Conservation (phyloP, 2,113 vertebrate genomes). For the Forbesichthys papilliferus region DNA sequence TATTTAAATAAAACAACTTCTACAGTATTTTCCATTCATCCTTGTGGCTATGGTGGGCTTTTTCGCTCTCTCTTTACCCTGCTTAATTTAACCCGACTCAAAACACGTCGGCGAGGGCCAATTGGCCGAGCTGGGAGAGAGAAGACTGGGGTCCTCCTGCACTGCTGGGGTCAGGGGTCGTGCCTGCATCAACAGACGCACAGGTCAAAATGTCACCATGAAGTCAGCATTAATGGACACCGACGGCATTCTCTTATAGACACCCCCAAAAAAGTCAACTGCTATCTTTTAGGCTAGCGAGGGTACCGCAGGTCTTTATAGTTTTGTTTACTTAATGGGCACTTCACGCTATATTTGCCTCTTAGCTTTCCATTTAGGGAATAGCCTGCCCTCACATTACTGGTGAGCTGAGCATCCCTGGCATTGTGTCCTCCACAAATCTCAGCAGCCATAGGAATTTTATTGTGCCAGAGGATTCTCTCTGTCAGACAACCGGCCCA, state of each 20-base stretch:
- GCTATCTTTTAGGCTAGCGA: neutral
- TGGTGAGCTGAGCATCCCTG: constrained; percentile 52
- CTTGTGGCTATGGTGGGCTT: constrained; percentile 72
- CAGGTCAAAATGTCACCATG: constrained; percentile 40
- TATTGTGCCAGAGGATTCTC: constrained; percentile 78
- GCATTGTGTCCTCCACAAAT: constrained; percentile 69
- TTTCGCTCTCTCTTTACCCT: constrained; percentile 70
- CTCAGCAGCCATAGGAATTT: constrained; percentile 75
- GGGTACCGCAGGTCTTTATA: constrained; percentile 8
- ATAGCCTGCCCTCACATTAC: constrained; percentile 58
- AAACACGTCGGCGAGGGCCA: constrained; percentile 64
- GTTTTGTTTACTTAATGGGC: constrained; percentile 47
- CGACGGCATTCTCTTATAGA: neutral
- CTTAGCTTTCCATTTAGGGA: constrained; percentile 53
- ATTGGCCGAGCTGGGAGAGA: constrained; percentile 44
- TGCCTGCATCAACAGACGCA: constrained; percentile 39
- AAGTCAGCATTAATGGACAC: constrained; percentile 35
- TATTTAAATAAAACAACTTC: constrained; percentile 70
- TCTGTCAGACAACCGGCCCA: constrained; percentile 76
- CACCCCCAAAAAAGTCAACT: neutral
- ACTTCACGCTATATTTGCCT: constrained; percentile 58
- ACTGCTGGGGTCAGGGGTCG: constrained; percentile 24
- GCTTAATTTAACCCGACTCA: constrained; percentile 68
- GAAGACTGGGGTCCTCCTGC: constrained; percentile 18
- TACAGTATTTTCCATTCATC: constrained; percentile 68